phyloP scores from a whole-genome alignment of 2,113 vertebrate genomes.

The Ovis canadensis region DNA sequence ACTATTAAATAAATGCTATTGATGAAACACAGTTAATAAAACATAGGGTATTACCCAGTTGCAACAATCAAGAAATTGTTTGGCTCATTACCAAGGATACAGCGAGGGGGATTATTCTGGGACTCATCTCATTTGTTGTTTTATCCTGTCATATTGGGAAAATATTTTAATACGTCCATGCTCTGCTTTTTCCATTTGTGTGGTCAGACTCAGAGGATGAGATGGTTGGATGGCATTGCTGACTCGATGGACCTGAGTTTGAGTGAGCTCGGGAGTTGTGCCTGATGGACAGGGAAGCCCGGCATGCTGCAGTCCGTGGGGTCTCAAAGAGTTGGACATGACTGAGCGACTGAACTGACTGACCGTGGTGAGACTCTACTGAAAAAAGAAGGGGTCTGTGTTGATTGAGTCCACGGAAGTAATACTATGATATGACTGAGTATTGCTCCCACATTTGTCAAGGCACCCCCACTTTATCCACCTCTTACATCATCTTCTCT shows the following conservation, averaged over 20 bases:
- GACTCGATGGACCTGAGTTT: not conserved
- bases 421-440: not conserved
- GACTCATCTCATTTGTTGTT: not conserved
- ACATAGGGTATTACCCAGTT: not conserved
- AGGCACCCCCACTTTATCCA: not conserved
- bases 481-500: not conserved
- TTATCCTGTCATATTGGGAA: not conserved
- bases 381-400: not conserved
- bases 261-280: not conserved
- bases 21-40: not conserved
- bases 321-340: not conserved
- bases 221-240: not conserved
- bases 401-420: not conserved
- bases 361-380: not conserved
- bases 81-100: not conserved
- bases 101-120: not conserved
- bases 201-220: not conserved
- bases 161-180: slow-evolving; percentile 13
- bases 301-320: not conserved
- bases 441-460: not conserved
- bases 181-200: not conserved
- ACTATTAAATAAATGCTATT: not conserved
- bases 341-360: not conserved
- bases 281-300: not conserved
- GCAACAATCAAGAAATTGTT: not conserved